phyloP scores from a whole-genome alignment of 2,888 invertebrate species.

The Reticulitermes lucifugus region DNA sequence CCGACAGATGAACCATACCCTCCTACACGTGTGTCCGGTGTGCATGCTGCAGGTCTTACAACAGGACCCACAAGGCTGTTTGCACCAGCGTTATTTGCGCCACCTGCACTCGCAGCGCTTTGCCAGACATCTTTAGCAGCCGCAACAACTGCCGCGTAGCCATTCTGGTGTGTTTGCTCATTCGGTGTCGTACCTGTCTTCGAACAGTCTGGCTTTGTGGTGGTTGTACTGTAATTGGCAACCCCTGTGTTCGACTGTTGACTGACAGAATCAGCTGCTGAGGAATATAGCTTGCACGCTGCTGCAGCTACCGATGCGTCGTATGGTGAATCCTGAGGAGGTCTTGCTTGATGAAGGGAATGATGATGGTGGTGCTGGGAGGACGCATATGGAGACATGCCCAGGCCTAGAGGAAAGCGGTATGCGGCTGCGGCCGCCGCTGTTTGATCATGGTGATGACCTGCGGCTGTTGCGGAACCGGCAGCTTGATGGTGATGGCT shows the following conservation, averaged over 20 bases:
- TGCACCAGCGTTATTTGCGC: constrained; percentile 65
- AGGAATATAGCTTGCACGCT: constrained; percentile 83
- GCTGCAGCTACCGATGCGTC: constrained; percentile 87
- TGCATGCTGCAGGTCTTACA: constrained; percentile 89
- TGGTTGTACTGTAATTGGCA: constrained; percentile 59
- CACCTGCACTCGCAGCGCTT: constrained; percentile 71
- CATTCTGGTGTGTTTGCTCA: constrained; percentile 65
- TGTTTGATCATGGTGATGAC: constrained; percentile 79
- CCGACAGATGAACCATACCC: constrained; percentile 74
- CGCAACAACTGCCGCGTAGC: constrained; percentile 77
- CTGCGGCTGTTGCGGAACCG: constrained; percentile 69
- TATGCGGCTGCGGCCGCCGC: constrained; percentile 78
- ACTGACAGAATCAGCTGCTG: constrained; percentile 71
- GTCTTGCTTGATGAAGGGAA: constrained; percentile 78
- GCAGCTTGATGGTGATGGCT: constrained; percentile 87
- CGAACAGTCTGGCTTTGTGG: constrained; percentile 57
- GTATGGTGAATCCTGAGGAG: constrained; percentile 91
- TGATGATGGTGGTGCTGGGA: constrained; percentile 77
- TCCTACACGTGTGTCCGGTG: constrained; percentile 85
- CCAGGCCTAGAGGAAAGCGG: constrained; percentile 87
- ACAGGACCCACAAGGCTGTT: constrained; percentile 74
- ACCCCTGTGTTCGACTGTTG: constrained; percentile 67
- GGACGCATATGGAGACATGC: constrained; percentile 85
- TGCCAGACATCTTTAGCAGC: constrained; percentile 74
- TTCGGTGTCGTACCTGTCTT: constrained; percentile 54